Evolutionary conservation across 2,888 invertebrate genomes (phyloP).

Genomic region (Leuctra nigra): DNA sequence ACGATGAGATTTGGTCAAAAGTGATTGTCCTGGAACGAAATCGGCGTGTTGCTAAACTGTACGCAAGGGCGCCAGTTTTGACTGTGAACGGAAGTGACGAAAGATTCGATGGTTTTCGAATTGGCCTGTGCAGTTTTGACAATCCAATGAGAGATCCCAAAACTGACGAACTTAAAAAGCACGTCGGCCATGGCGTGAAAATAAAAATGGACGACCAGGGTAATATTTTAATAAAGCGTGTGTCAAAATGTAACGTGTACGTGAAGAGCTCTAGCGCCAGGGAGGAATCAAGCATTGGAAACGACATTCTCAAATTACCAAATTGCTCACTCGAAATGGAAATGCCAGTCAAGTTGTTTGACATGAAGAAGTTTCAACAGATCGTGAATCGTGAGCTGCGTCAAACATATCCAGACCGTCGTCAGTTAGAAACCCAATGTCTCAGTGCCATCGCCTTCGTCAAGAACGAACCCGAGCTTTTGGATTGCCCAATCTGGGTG

Average conservation of each 20-base stretch:
- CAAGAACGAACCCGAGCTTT: slow-evolving; percentile 77
- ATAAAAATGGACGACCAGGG: slow-evolving; percentile 95
- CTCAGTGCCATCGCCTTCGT: slow-evolving; percentile 90
- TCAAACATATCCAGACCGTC: slow-evolving; percentile 83
- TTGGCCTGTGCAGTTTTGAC: slow-evolving; percentile 93
- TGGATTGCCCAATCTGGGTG: slow-evolving; percentile 97
- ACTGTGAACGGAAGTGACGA: slow-evolving; percentile 94
- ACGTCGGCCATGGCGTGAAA: slow-evolving; percentile 92
- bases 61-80: slow-evolving; percentile 90
- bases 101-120: slow-evolving; percentile 95
- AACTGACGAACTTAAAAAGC: slow-evolving; percentile 87
- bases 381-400: slow-evolving; percentile 86
- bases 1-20: slow-evolving; percentile 99
- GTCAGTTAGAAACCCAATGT: slow-evolving; percentile 85
- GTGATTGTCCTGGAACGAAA: slow-evolving; percentile 95
- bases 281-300: slow-evolving; percentile 85
- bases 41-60: slow-evolving; percentile 93
- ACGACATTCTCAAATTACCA: slow-evolving; percentile 81
- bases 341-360: slow-evolving; percentile 91
- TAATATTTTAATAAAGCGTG: slow-evolving; percentile 86
- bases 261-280: slow-evolving; percentile 76
- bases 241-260: slow-evolving; percentile 89
- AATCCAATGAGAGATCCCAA: slow-evolving; percentile 92
- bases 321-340: slow-evolving; percentile 83
- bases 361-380: slow-evolving; percentile 94